Percentiles rank a stretch among this genome's conserved stretches.
phyloP scores from a whole-genome alignment of 2,797 vertebrate genomes.

The Enteromius fasciolatus region DNA sequence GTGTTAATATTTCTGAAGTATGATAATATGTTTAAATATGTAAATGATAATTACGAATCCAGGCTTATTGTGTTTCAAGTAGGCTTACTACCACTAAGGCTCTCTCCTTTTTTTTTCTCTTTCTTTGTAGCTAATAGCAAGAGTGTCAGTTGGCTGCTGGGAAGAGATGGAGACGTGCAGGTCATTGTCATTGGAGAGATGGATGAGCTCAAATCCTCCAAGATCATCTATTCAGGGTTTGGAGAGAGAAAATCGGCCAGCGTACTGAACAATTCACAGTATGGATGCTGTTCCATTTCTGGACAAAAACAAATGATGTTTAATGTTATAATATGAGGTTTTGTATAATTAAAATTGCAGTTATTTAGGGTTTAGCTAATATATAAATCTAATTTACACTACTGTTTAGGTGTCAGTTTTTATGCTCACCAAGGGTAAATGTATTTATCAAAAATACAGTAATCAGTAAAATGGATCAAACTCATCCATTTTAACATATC shows the following conservation, averaged over 20 bases:
- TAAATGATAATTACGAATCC: not conserved
- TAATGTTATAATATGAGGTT: not conserved
- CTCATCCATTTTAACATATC: not conserved
- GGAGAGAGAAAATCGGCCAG: constrained; percentile 68
- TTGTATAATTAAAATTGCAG: not conserved
- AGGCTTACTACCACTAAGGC: not conserved
- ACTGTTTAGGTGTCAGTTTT: not conserved
- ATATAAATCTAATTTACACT: not conserved
- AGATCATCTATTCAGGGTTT: constrained; percentile 73
- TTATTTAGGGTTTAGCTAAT: not conserved
- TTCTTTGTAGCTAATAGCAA: constrained; percentile 73
- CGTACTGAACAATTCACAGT: constrained; percentile 69
- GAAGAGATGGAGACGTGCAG: constrained; percentile 79
- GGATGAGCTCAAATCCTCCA: constrained; percentile 75
- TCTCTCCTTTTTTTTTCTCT: not conserved
- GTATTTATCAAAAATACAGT: not conserved
- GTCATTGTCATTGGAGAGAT: constrained; percentile 77
- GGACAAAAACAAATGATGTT: not conserved
- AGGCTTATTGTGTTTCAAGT: not conserved
- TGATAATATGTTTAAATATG: not conserved
- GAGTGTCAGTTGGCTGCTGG: constrained; percentile 79
- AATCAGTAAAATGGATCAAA: not conserved
- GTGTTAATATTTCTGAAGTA: not conserved
- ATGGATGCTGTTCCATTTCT: constrained; percentile 38
- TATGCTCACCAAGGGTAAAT: not conserved